phyloP scores from a whole-genome alignment of 2,888 invertebrate species.

The Melieria omissa region DNA sequence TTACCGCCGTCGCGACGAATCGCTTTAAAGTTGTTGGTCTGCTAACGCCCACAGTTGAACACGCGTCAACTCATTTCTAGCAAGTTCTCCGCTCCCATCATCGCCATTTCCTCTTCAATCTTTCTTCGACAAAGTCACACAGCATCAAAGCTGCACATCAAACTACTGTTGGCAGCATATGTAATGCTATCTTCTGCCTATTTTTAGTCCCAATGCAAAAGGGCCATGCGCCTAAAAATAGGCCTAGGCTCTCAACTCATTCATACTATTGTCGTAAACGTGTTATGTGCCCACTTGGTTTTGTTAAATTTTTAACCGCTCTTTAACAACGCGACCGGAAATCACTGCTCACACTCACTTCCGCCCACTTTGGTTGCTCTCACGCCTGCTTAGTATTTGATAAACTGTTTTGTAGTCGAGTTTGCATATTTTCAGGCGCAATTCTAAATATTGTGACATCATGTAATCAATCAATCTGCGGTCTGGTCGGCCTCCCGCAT shows the following conservation, averaged over 20 bases:
- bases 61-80: no score
- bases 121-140: no score
- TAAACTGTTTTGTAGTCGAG: conserved; percentile 1
- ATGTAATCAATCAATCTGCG: conserved; percentile 58
- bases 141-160: no score
- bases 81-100: no score
- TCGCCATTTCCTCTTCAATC: no score
- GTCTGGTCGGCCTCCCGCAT: neutral
- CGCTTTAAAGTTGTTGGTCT: no score
- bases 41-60: no score
- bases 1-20: no score
- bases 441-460: conserved; percentile 51
- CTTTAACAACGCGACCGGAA: neutral
- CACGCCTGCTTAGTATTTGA: neutral
- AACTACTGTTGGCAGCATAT: no score
- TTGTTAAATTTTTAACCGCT: neutral
- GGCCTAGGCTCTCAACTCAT: neutral
- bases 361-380: neutral
- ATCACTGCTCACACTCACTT: neutral
- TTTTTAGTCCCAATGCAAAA: neutral
- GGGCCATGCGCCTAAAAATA: neutral
- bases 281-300: neutral
- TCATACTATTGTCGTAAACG: conserved; percentile 15
- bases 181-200: no score
- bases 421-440: conserved; percentile 6